These are phyloP conservation scores for Cecidostiba fungosa DNA, from an alignment of 2,888 invertebrate genomes.

Conservation along the genomic window DNA sequence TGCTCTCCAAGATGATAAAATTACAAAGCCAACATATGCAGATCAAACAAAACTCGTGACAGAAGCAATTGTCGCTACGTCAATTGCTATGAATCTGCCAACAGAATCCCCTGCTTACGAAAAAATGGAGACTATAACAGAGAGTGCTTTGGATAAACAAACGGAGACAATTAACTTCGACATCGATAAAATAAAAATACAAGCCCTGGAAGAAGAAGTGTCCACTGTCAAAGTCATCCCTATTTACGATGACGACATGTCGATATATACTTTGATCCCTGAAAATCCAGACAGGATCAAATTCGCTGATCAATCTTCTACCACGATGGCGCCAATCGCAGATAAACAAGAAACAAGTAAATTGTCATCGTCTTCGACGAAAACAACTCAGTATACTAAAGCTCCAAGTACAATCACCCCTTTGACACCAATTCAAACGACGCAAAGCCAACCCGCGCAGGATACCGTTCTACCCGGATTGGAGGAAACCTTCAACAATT, in stretches of 20 bases:
- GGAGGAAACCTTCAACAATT: conserved; percentile 59
- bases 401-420: not conserved
- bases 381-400: conserved; percentile 11
- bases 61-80: not conserved
- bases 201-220: conserved; percentile 43
- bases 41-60: not conserved
- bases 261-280: conserved; percentile 46
- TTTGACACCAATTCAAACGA: not conserved
- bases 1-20: not conserved
- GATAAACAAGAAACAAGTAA: not conserved
- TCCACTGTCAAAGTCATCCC: conserved; percentile 64
- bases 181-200: not conserved
- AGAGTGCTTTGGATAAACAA: not conserved
- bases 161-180: not conserved
- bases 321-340: not conserved
- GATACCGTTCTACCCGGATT: conserved; percentile 51
- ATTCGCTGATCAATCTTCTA: not conserved
- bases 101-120: conserved; percentile 20
- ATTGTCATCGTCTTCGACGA: not conserved
- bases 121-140: conserved; percentile 42
- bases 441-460: not conserved
- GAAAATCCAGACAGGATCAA: not conserved
- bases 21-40: not conserved
- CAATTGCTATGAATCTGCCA: too few relatives aligned
- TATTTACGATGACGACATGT: conserved; percentile 58